Evolutionary conservation across 2,797 vertebrate species (phyloP), one percentile per base, ranked within the genome.

Genomic region (Artibeus lituratus): DNA sequence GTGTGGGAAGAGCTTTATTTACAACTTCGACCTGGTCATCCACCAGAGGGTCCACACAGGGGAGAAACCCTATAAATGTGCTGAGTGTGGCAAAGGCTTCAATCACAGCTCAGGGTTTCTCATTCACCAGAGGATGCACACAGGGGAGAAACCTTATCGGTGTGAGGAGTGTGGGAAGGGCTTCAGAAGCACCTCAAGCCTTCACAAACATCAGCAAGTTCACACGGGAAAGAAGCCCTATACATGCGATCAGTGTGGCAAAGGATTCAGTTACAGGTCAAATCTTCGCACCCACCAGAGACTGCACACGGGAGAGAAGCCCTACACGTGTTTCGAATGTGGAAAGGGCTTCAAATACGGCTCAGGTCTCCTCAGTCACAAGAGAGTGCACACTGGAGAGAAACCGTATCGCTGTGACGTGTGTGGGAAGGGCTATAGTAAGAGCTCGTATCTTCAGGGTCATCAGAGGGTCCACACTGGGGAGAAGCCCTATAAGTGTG

Each of bases 41-140:
- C 99, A 99, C 94, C 97, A 98, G 97, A 98, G 98, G 77, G 99
- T 99, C 12, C 99, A 99, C 98, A 99, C 98, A 0, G 99, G 99
- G 0, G 99, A 99, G 49, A 99, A 99, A 57, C 99, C 99, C 0
- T 99, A 98, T 93, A 96, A 96, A 74, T 99, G 99, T 5, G 90
- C 97, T 1, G 98, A 97, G 0, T 99, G 99, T 7, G 98, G 98
- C 8, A 98, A 98, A 77, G 98, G 98, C 97, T 99, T 99, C 97
- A 99, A 98, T 95, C 98, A 98, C 95, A 97, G 96, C 0, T 98
- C 98, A 85, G 98, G 98, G 0, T 98, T 99, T 62, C 99, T 98
- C 37, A 97, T 97, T 16, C 99, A 99, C 49, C 98, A 98, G 96
- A 96, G 98, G 51, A 98, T 98, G 3, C 99, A 99, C 98, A 99